phyloP scores from a whole-genome alignment of 2,797 vertebrate genomes.

The Bradypodion ventrale region DNA sequence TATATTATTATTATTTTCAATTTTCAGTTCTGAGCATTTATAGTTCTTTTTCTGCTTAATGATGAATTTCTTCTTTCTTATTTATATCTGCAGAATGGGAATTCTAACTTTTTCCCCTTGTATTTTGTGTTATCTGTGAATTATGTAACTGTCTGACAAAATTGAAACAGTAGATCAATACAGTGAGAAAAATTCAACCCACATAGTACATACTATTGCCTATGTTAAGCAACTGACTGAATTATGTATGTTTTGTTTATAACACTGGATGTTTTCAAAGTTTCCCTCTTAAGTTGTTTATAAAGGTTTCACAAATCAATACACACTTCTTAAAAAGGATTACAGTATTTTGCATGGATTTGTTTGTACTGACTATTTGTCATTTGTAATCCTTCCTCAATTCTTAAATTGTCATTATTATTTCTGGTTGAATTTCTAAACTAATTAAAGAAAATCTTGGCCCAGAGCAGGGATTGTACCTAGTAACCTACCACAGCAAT shows the following conservation, averaged over 20 bases:
- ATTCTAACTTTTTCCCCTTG: background rate
- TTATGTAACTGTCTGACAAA: background rate
- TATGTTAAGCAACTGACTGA: background rate
- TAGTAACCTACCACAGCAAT: too few relatives aligned
- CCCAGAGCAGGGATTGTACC: too few relatives aligned
- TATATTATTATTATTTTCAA: background rate
- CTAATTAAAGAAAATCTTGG: too few relatives aligned
- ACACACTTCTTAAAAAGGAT: conserved; percentile 5
- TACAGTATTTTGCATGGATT: background rate
- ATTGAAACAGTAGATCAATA: conserved; percentile 5
- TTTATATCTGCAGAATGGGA: background rate
- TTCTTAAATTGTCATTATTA: rapidly evolving
- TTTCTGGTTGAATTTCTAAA: background rate
- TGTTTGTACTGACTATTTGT: too few relatives aligned
- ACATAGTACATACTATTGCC: background rate
- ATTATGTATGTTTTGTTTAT: conserved; percentile 20
- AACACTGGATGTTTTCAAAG: background rate
- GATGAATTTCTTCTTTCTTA: background rate
- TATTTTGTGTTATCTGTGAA: background rate
- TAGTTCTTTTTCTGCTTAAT: background rate
- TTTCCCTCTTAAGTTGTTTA: conserved; percentile 22
- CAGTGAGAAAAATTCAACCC: conserved; percentile 3
- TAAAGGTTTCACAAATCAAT: conserved; percentile 3
- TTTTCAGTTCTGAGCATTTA: background rate
- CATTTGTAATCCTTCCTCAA: conserved; percentile 6